These are phyloP conservation scores for Athene cunicularia DNA, from an alignment of 2,113 vertebrate species.

Conservation along the genomic window DNA sequence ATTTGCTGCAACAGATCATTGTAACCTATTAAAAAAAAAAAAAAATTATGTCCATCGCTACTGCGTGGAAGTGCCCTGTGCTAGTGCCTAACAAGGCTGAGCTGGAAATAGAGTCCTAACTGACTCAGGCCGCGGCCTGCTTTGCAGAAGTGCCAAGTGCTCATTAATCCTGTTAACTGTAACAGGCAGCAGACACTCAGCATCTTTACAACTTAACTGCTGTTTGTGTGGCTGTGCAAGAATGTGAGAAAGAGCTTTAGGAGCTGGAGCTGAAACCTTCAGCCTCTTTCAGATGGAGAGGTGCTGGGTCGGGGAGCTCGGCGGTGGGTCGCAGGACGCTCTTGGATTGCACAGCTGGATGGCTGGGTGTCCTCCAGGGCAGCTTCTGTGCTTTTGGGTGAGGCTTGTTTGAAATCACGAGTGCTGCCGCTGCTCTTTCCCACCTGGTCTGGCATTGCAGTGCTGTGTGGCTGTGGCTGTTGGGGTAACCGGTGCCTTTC, in stretches of 20 bases:
- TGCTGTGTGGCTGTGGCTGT: background rate
- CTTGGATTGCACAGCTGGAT: fast-evolving
- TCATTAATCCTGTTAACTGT: background rate
- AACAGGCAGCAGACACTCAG: background rate
- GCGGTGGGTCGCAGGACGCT: fast-evolving
- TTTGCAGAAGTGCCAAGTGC: background rate
- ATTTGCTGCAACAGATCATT: background rate
- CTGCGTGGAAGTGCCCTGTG: background rate
- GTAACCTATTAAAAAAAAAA: background rate
- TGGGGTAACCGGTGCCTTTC: background rate
- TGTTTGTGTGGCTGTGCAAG: background rate
- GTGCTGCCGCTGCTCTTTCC: background rate
- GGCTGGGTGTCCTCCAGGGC: background rate
- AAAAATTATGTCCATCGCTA: fast-evolving
- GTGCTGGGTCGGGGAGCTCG: fast-evolving
- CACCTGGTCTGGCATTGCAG: background rate
- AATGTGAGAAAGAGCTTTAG: background rate
- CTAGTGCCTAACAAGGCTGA: background rate
- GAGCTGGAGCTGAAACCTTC: background rate
- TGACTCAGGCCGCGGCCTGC: background rate
- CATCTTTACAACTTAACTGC: background rate
- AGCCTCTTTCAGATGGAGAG: background rate
- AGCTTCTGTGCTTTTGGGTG: background rate
- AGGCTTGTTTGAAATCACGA: background rate
- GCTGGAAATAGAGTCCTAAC: background rate